Evolutionary conservation across 1,140 invertebrate genomes (phyloP), one percentile per base, ranked within the genome.

Genomic region (Pseudomyrmex cubaensis): DNA sequence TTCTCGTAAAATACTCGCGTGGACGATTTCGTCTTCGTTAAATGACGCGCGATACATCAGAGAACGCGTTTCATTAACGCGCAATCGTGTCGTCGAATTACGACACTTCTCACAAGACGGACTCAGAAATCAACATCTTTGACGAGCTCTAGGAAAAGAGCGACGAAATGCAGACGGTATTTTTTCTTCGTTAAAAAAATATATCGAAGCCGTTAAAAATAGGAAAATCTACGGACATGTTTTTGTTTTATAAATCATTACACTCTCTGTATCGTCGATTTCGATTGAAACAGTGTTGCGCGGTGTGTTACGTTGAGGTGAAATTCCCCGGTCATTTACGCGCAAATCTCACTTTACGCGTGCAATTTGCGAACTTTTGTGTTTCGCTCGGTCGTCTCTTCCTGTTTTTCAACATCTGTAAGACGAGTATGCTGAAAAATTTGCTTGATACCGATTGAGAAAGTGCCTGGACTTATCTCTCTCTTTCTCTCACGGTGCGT

Each of bases 341-440:
- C 50, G 10, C 61, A 64, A 17, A 35, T 35, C 35, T 35, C 50
- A 12, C 13, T 52, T 52, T 52, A 12, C 50, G 35, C 35, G 35
- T 35, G 35, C 1, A 74, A 74, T 62, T 74, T 25, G 20, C 17
- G 20, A 9, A 48, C 13, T 20, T 73, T 7, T 20, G 22, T n/a
- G 9, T 17, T 17, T 67, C 48, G 64, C 35, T 2, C 1, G 62
- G 5, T 13, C 0, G 25, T 50, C 20, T 52, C 12, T 20, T 77
- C 44, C 13, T 9, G 22, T 59, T 48, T 48, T 46, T 59, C n/a
- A 22, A 80, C 76, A 80, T 80, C 56, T 80, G 76, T 46, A 46
- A 59, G 76, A 72, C 76, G 22, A 17, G 44, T 20, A 59, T 70
- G 66, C 56, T 70, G 76, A 80, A 80, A 70, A 80, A 66, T 69